Evolutionary conservation across 2,888 invertebrate genomes (phyloP).

Genomic region (Rhogogaster chlorosoma): DNA sequence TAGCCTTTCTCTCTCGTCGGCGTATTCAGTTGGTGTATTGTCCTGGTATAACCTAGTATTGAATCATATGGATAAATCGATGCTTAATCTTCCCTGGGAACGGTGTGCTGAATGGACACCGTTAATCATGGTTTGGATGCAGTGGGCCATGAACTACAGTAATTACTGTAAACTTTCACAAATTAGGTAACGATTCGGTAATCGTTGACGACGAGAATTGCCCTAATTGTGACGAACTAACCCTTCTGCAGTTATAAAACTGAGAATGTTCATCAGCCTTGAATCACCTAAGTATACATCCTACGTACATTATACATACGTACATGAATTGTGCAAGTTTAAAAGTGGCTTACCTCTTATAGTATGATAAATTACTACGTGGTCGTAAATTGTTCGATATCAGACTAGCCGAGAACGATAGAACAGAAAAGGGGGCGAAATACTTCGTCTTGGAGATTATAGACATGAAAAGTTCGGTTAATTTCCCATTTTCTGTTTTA

Average conservation of each 20-base stretch:
- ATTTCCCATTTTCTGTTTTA: background rate
- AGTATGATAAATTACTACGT: constrained; percentile 22
- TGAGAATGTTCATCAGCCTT: constrained; percentile 22
- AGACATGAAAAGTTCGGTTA: background rate
- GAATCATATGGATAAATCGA: constrained; percentile 26
- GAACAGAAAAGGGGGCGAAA: background rate
- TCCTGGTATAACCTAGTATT: background rate
- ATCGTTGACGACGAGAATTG: constrained; percentile 14
- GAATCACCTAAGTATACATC: background rate
- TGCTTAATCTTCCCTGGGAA: constrained; percentile 32
- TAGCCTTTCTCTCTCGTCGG: background rate
- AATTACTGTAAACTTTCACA: constrained; percentile 11
- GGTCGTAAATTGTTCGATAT: constrained; percentile 23
- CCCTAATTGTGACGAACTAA: constrained; percentile 29
- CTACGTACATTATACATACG: background rate
- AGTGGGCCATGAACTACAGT: background rate
- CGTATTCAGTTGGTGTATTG: background rate
- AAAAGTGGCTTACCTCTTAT: constrained; percentile 25
- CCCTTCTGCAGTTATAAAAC: background rate
- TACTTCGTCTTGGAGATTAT: background rate
- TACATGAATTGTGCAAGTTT: constrained; percentile 28
- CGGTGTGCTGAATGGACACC: constrained; percentile 26
- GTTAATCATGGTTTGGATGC: constrained; percentile 36
- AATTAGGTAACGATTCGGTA: constrained; percentile 31
- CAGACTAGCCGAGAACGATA: background rate